Evolutionary conservation across 2,113 vertebrate genomes (phyloP), one percentile per base, ranked within the genome.

Genomic region (Corythornis madagascariensis): DNA sequence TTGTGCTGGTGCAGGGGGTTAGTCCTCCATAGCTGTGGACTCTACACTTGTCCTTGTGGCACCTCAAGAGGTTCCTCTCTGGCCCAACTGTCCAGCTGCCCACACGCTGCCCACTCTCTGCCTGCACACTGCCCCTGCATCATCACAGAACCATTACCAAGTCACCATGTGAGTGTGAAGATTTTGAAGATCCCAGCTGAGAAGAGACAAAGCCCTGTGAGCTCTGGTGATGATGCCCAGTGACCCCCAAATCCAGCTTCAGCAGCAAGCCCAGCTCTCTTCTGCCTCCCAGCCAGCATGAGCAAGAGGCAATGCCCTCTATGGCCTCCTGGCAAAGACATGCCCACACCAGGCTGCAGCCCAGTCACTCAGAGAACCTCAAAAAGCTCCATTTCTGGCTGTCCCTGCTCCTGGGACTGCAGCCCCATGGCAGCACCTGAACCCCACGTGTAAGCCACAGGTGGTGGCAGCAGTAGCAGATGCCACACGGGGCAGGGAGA

Each of bases 301-400:
- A 28, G 40, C 45, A 25, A 35, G 16, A 14, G 16, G 31, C 0
- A 0, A 38, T 0, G 0, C 0, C 65, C 38, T 40, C 65, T 57
- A 29, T 6, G n/a, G 2, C 29, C 33, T 45, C 61, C 48, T 7
- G 19, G 50, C 45, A 85, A 56, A 74, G 56, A 52, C 42, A 28
- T 3, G 43, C 38, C 53, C 26, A 24, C 2, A 15, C 69, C 3
- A 6, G 13, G 33, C 24, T 38, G 72, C 26, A 47, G n/a, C 8
- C n/a, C 60, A 25, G 18, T 19, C 52, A 17, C 48, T 43, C 67
- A 66, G 52, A 89, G 83, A 45, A 73, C 24, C 77, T 16, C 7
- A 8, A 55, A 33, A 75, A 82, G 50, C 4, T n/a, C 9, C 29
- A 25, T 64, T 60, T 31, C 1, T 8, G 48, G 48, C 35, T 69